Conservation (phyloP, 2,797 vertebrate genomes). For the Molossus molossus region DNA sequence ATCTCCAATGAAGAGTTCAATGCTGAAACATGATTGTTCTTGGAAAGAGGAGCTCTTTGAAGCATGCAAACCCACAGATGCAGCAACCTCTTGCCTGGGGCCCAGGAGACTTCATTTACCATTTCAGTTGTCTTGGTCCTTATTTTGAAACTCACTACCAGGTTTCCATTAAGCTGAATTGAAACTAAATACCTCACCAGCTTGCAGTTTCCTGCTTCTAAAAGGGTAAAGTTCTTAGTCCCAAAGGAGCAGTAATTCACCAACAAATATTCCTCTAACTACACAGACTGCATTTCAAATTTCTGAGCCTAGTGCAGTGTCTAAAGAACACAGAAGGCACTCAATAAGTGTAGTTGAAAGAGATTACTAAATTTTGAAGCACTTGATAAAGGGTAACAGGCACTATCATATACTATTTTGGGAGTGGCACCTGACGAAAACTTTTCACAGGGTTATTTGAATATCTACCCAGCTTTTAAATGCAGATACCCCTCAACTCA, state of each 20-base stretch:
- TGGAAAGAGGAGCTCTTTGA: slow-evolving; percentile 73
- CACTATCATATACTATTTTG: slow-evolving; percentile 30
- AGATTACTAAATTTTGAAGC: slow-evolving; percentile 59
- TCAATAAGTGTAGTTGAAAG: slow-evolving; percentile 22
- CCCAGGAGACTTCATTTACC: slow-evolving; percentile 72
- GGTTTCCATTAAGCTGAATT: slow-evolving; percentile 84
- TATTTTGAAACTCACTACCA: slow-evolving; percentile 86
- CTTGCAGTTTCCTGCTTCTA: slow-evolving; percentile 80
- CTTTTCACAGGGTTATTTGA: slow-evolving; percentile 53
- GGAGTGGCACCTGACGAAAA: neutral
- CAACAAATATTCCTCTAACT: slow-evolving; percentile 72
- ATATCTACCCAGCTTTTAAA: slow-evolving; percentile 38
- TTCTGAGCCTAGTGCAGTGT: slow-evolving; percentile 2
- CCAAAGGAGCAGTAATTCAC: slow-evolving; percentile 77
- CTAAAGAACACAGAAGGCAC: slow-evolving; percentile 38
- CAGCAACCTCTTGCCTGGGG: slow-evolving; percentile 51
- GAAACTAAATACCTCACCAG: slow-evolving; percentile 85
- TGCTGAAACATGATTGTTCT: slow-evolving; percentile 56
- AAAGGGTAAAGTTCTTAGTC: slow-evolving; percentile 80
- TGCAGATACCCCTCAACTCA: slow-evolving; percentile 12
- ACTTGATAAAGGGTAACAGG: neutral
- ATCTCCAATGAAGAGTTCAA: slow-evolving; percentile 25
- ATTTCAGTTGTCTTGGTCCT: slow-evolving; percentile 81
- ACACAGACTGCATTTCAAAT: slow-evolving; percentile 67
- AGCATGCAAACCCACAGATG: slow-evolving; percentile 66